phyloP scores from a whole-genome alignment of 1,140 invertebrate genomes.

The Penaeus indicus region DNA sequence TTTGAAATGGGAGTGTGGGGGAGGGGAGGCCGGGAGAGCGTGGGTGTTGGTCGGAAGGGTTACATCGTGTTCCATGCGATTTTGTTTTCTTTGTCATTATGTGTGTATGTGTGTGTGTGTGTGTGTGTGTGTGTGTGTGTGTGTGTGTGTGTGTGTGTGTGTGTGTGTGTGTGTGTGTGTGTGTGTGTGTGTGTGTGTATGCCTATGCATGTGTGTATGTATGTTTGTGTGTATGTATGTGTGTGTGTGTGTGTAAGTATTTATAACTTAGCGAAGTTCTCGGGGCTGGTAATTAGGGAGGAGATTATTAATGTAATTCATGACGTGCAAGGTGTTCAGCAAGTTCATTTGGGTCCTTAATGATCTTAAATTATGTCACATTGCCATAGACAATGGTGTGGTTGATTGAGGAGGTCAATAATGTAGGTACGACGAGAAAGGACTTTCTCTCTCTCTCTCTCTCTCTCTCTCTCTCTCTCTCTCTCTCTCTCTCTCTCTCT shows the following conservation, averaged over 20 bases:
- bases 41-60: background rate
- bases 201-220: slow-evolving; percentile 33
- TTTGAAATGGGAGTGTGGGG: slow-evolving; percentile 51
- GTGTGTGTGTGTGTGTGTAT: background rate
- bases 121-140: slow-evolving; percentile 16
- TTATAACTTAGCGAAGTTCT: background rate
- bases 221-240: slow-evolving; percentile 24
- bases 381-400: too few relatives aligned
- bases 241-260: slow-evolving; percentile 39
- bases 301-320: too few relatives aligned
- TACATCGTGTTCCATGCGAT: background rate
- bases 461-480: too few relatives aligned
- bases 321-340: too few relatives aligned
- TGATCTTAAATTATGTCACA: too few relatives aligned
- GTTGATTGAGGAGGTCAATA: too few relatives aligned
- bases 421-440: too few relatives aligned
- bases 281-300: background rate
- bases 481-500: too few relatives aligned
- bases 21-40: slow-evolving; percentile 18
- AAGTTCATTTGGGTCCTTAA: too few relatives aligned
- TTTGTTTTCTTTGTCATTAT: slow-evolving; percentile 12
- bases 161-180: background rate
- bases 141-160: background rate
- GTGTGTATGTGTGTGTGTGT: background rate
- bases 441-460: too few relatives aligned